Percentiles rank a stretch among this genome's conserved stretches.
Evolutionary conservation across 2,888 invertebrate species (phyloP).

Genomic region (Ennomos erosarius): DNA sequence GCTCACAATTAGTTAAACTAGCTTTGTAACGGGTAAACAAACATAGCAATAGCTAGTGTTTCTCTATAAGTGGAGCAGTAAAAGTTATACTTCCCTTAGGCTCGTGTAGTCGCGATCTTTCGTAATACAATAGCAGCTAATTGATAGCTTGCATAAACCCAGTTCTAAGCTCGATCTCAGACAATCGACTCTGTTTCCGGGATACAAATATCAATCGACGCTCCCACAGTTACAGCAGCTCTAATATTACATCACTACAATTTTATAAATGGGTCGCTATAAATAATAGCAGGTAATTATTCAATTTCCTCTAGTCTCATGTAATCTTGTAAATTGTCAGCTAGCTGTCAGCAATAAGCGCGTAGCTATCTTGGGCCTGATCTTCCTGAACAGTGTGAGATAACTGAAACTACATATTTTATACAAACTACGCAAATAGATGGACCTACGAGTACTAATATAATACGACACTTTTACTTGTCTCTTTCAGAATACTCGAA

Average conservation of each 20-base stretch:
- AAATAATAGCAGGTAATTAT: constrained; percentile 33
- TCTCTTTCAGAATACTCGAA: no score
- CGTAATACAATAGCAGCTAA: constrained; percentile 78
- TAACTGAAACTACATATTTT: no score
- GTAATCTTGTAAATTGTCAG: constrained; percentile 4
- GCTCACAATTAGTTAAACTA: constrained; percentile 45
- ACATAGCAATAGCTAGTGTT: constrained; percentile 51
- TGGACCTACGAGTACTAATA: no score
- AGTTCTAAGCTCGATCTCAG: constrained; percentile 56
- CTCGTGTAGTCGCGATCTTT: constrained; percentile 54
- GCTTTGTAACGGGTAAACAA: constrained; percentile 51
- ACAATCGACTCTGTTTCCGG: constrained; percentile 69
- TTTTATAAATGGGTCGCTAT: constrained; percentile 37
- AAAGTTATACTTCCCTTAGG: constrained; percentile 62
- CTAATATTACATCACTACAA: constrained; percentile 42
- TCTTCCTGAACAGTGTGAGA: no score
- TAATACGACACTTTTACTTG: no score
- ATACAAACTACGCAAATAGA: no score
- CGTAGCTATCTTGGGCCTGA: no score
- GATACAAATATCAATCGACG: constrained; percentile 54
- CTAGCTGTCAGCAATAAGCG: not conserved
- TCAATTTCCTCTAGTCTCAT: constrained; percentile 33
- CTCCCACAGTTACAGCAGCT: constrained; percentile 43
- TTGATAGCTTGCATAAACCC: constrained; percentile 79
- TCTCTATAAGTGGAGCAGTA: constrained; percentile 60